Percentiles rank a stretch among this genome's conserved stretches.
These are phyloP conservation scores for Drosophila dives DNA, from an alignment of 2,888 invertebrate genomes.

Conservation along the genomic window DNA sequence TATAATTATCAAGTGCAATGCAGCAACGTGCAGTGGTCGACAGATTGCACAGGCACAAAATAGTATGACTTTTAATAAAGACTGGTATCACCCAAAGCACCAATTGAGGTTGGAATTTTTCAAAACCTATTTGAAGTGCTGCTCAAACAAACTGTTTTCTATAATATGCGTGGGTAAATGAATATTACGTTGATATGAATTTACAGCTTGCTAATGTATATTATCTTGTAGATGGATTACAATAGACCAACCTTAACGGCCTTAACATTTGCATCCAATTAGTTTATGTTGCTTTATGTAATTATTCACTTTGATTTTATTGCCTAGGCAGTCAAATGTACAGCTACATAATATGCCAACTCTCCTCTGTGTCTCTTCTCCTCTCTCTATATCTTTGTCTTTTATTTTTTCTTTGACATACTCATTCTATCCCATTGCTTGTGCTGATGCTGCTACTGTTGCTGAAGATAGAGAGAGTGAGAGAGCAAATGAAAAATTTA, in stretches of 20 bases:
- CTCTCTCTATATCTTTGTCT: neutral
- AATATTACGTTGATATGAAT: too few relatives aligned
- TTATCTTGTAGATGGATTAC: neutral
- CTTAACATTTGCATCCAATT: neutral
- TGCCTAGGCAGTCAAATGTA: neutral
- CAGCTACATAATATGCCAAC: neutral
- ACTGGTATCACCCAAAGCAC: neutral
- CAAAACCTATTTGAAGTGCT: neutral
- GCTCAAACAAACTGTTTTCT: neutral
- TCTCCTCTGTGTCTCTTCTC: neutral
- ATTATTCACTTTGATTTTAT: neutral
- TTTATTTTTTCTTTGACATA: neutral
- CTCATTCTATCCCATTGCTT: neutral
- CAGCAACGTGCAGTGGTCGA: neutral
- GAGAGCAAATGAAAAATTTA: neutral
- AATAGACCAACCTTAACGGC: neutral
- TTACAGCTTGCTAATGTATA: neutral
- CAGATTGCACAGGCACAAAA: neutral
- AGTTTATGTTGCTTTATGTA: neutral
- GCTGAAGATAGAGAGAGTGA: too few relatives aligned
- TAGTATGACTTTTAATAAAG: neutral
- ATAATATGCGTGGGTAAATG: neutral
- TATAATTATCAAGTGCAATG: neutral
- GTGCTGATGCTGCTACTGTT: neutral
- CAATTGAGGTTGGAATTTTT: neutral